These are phyloP conservation scores for Megalurothrips usitatus DNA, from an alignment of 2,888 invertebrate species.

Conservation along the genomic window DNA sequence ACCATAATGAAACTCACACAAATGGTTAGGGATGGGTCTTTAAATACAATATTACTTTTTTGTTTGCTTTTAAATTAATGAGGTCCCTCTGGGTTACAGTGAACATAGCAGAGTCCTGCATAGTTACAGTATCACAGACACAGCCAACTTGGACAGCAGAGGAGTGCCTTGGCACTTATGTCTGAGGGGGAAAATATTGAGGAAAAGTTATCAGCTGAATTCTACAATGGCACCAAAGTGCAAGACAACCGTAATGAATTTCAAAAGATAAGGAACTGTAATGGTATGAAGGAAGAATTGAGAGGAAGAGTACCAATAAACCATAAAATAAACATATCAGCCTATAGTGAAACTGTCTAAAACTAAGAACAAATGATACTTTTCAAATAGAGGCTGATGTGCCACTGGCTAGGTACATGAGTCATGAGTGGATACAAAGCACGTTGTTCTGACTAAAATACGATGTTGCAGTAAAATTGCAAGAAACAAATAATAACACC, in stretches of 20 bases:
- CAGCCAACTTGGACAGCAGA: constrained; percentile 2
- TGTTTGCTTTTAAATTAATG: neutral
- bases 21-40: neutral
- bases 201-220: no score
- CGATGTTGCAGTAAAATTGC: neutral
- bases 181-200: neutral
- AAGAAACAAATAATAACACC: neutral
- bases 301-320: neutral
- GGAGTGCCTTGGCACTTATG: constrained; percentile 8
- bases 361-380: neutral
- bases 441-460: neutral
- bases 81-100: constrained; percentile 12
- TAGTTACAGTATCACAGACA: constrained; percentile 23
- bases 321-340: neutral
- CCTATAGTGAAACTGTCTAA: neutral
- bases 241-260: neutral
- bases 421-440: neutral
- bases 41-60: neutral
- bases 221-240: neutral
- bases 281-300: neutral
- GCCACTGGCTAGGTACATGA: neutral
- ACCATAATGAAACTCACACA: neutral
- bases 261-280: neutral
- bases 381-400: neutral
- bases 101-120: neutral